phyloP scores from a whole-genome alignment of 1,140 invertebrate genomes.

The Pseudomyrmex concolor region DNA sequence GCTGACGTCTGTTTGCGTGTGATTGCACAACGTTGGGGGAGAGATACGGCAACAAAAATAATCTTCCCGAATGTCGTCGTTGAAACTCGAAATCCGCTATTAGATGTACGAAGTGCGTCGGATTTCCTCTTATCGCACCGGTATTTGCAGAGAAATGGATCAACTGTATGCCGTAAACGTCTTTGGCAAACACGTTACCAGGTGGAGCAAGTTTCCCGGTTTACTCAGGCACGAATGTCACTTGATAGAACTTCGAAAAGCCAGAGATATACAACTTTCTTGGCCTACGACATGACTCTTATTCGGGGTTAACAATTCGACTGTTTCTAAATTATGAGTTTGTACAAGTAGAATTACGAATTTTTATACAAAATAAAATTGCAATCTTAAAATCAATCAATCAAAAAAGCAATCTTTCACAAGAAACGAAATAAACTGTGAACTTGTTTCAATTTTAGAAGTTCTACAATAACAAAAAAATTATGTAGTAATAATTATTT shows the following conservation, averaged over 20 bases:
- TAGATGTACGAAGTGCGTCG: slow-evolving; percentile 61
- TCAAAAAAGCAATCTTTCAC: not conserved
- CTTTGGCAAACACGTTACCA: slow-evolving; percentile 64
- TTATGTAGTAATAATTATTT: no score
- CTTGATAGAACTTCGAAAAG: slow-evolving; percentile 63
- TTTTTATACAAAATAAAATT: slow-evolving; percentile 60
- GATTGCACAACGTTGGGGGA: slow-evolving; percentile 19
- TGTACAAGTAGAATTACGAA: slow-evolving; percentile 48
- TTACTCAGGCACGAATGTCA: slow-evolving; percentile 63
- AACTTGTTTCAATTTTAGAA: no score
- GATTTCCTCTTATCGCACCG: slow-evolving; percentile 63
- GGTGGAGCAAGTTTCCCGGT: slow-evolving; percentile 43
- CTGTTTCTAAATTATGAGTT: slow-evolving; percentile 61
- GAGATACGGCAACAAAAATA: slow-evolving; percentile 52
- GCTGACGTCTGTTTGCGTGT: slow-evolving; percentile 15
- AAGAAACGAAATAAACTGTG: not conserved
- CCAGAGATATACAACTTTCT: slow-evolving; percentile 71
- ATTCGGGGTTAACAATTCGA: slow-evolving; percentile 60
- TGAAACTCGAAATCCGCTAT: slow-evolving; percentile 68
- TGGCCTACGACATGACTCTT: slow-evolving; percentile 55
- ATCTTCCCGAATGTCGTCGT: slow-evolving; percentile 12
- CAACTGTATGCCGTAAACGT: slow-evolving; percentile 70
- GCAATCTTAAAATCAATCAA: no score
- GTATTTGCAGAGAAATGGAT: slow-evolving; percentile 73
- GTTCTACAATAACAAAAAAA: no score